Evolutionary conservation across 2,113 vertebrate species (phyloP).

Genomic region (Tetrax tetrax): DNA sequence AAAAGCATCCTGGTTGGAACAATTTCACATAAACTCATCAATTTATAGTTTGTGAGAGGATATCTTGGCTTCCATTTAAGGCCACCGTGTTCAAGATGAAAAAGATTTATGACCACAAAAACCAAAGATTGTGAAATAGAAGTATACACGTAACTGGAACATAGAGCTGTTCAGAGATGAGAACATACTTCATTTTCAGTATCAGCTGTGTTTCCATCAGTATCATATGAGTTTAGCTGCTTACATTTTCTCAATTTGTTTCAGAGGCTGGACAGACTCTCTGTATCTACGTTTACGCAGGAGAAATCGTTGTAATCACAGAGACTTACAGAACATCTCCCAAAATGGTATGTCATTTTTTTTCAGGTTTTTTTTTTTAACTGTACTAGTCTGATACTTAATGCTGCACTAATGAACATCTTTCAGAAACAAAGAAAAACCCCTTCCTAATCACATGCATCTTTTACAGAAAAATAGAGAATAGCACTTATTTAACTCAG

Average conservation of each 20-base stretch:
- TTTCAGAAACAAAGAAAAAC: background rate
- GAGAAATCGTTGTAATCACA: constrained; percentile 81
- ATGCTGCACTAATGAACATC: background rate
- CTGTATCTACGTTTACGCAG: constrained; percentile 72
- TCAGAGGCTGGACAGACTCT: constrained; percentile 76
- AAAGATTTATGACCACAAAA: background rate
- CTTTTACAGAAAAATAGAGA: background rate
- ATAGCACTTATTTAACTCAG: background rate
- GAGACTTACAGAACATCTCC: constrained; percentile 80
- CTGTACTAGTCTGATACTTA: background rate
- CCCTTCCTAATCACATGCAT: background rate
- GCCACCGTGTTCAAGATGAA: background rate
- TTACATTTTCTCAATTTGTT: constrained; percentile 37
- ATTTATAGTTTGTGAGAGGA: background rate
- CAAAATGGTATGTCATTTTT: constrained; percentile 72
- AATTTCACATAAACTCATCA: background rate
- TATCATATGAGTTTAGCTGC: background rate
- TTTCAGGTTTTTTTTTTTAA: background rate
- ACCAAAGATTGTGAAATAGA: background rate
- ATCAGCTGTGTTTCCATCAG: background rate
- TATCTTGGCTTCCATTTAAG: background rate
- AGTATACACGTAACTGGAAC: background rate
- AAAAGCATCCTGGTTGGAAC: background rate
- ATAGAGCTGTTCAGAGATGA: background rate
- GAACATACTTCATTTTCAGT: background rate